These are phyloP conservation scores for Aramus guarauna DNA, from an alignment of 2,113 vertebrate genomes.

Conservation along the genomic window DNA sequence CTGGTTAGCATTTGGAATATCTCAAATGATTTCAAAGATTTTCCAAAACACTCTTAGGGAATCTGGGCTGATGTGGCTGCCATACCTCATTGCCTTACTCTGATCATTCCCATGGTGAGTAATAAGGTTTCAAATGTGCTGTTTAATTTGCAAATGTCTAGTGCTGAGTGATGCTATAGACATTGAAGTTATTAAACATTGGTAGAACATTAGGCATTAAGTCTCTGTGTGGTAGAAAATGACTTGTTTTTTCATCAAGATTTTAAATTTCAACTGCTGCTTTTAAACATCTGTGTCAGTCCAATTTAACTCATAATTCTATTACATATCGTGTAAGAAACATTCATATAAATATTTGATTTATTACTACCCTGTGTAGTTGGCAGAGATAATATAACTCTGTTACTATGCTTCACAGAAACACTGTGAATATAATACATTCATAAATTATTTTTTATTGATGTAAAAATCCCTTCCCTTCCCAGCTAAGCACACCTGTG, in stretches of 20 bases:
- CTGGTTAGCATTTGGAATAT: background rate
- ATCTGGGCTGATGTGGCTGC: background rate
- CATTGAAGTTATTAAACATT: background rate
- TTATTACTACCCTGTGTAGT: background rate
- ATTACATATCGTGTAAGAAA: background rate
- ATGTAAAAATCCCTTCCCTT: background rate
- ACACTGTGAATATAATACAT: background rate
- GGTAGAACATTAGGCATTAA: background rate
- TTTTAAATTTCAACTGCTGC: background rate
- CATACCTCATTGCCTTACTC: background rate
- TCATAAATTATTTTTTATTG: conserved; percentile 1
- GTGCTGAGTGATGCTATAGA: background rate
- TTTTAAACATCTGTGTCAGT: background rate
- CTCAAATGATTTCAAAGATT: background rate
- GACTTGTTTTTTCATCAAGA: background rate
- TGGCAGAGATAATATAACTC: background rate
- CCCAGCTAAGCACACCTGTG: background rate
- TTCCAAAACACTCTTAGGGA: background rate
- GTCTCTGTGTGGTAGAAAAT: background rate
- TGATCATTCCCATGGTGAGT: background rate
- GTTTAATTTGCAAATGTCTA: background rate
- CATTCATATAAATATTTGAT: background rate
- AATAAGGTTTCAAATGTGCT: background rate
- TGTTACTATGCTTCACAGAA: background rate
- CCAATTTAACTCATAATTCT: background rate